phyloP scores from a whole-genome alignment of 1,140 invertebrate species.

The Lerema accius region DNA sequence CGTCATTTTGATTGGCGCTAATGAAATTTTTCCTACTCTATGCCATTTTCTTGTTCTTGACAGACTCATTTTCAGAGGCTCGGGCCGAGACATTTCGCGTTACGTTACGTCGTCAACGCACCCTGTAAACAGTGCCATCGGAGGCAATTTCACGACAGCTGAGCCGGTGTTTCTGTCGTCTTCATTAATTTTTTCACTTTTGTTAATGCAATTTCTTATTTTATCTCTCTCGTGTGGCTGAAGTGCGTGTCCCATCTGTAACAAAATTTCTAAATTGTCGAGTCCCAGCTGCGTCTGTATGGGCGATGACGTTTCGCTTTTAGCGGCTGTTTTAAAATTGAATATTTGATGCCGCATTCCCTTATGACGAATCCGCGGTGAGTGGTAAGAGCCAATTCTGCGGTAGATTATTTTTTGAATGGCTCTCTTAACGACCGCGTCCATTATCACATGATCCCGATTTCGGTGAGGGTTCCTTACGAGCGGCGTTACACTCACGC shows the following conservation, averaged over 20 bases:
- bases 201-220: constrained; percentile 79
- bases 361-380: constrained; percentile 78
- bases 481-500: constrained; percentile 1
- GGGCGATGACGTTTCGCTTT: constrained; percentile 81
- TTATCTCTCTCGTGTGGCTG: constrained; percentile 61
- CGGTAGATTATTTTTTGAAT: constrained; percentile 74
- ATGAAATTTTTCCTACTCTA: constrained; percentile 81
- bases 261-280: constrained; percentile 79
- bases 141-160: constrained; percentile 66
- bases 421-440: constrained; percentile 62
- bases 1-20: constrained; percentile 83
- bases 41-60: constrained; percentile 78
- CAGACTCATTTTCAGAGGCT: constrained; percentile 75
- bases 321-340: constrained; percentile 82
- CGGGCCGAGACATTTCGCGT: constrained; percentile 59
- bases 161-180: constrained; percentile 65
- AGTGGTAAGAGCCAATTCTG: constrained; percentile 65
- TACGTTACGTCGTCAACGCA: constrained; percentile 67
- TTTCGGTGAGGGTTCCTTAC: constrained; percentile 16
- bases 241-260: constrained; percentile 81
- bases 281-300: constrained; percentile 76
- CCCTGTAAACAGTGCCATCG: constrained; percentile 67
- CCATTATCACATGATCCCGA: constrained; percentile 51
- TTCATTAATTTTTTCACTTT: constrained; percentile 78
- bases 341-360: constrained; percentile 81